A percentile compares a stretch with the other conserved stretches of the same genome.
Evolutionary conservation across 1,140 invertebrate species (phyloP).

Genomic region (Andrena cerasifolii): DNA sequence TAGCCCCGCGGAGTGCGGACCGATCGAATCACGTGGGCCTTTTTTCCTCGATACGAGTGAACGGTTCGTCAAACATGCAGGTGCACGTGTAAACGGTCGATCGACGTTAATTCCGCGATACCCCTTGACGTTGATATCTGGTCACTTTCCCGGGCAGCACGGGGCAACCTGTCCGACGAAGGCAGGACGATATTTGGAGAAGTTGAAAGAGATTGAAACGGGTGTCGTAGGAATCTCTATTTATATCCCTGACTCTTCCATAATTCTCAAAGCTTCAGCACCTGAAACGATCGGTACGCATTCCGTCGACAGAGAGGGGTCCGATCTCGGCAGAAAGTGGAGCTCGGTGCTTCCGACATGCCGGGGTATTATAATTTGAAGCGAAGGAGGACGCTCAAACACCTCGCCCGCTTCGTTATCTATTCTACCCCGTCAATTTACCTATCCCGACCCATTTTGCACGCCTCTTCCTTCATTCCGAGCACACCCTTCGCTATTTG

Average conservation of each 20-base stretch:
- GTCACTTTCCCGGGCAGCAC: not conserved
- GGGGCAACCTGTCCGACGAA: too few relatives aligned
- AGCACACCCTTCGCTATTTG: slow-evolving; percentile 63
- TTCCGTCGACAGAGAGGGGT: too few relatives aligned
- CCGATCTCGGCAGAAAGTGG: too few relatives aligned
- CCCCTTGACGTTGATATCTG: not conserved
- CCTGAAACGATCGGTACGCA: too few relatives aligned
- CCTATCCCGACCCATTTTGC: slow-evolving; percentile 38
- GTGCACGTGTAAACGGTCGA: not conserved
- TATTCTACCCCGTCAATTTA: slow-evolving; percentile 39
- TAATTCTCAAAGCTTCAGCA: too few relatives aligned
- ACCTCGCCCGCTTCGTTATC: slow-evolving; percentile 19
- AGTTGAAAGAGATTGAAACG: too few relatives aligned
- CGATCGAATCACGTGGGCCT: not conserved
- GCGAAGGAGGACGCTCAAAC: slow-evolving; percentile 11
- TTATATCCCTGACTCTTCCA: too few relatives aligned
- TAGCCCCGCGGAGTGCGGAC: slow-evolving; percentile 38
- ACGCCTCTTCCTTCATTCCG: slow-evolving; percentile 53
- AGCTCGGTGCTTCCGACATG: too few relatives aligned
- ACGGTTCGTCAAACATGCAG: slow-evolving; percentile 14
- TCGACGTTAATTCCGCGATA: not conserved
- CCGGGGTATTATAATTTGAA: not conserved
- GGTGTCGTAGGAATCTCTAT: too few relatives aligned
- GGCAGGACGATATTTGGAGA: too few relatives aligned
- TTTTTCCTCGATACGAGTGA: slow-evolving; percentile 1